These are phyloP conservation scores for Lasioglossum villosulum DNA, from an alignment of 2,888 invertebrate genomes.

Conservation along the genomic window DNA sequence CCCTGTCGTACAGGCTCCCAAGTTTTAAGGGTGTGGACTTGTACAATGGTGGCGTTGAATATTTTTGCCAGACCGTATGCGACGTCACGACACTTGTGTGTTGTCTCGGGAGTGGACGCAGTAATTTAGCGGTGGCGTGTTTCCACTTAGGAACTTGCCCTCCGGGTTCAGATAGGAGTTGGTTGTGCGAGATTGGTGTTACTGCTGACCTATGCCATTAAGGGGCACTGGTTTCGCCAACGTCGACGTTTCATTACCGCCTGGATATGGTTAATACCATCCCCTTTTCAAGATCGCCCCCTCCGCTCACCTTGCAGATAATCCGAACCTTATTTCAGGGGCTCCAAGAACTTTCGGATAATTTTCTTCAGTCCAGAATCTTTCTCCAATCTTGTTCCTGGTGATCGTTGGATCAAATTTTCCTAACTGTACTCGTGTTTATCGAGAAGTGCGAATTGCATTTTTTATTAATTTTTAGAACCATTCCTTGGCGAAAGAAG, in stretches of 20 bases:
- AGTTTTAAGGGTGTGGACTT: conserved; percentile 15
- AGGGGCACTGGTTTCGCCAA: conserved; percentile 9
- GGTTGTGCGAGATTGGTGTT: conserved; percentile 8
- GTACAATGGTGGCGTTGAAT: conserved; percentile 10
- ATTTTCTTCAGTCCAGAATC: neutral
- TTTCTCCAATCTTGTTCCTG: neutral
- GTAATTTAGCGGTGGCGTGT: conserved; percentile 19
- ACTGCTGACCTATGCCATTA: conserved; percentile 3
- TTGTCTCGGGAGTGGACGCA: conserved; percentile 19
- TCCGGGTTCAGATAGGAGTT: conserved; percentile 8
- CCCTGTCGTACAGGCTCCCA: neutral
- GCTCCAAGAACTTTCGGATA: neutral
- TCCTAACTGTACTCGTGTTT: neutral
- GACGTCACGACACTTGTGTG: conserved; percentile 1
- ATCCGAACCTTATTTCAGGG: neutral
- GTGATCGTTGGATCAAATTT: neutral
- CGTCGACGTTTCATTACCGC: conserved; percentile 14
- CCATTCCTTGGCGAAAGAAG: neutral
- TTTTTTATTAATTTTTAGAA: neutral
- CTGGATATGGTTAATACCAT: conserved; percentile 1
- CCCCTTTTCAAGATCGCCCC: neutral
- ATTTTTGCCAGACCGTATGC: conserved; percentile 13
- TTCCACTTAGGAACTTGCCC: conserved; percentile 1
- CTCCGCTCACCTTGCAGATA: neutral
- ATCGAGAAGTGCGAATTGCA: neutral